These are phyloP conservation scores for Aphidoletes aphidimyza DNA, from an alignment of 2,888 invertebrate species.

Conservation along the genomic window DNA sequence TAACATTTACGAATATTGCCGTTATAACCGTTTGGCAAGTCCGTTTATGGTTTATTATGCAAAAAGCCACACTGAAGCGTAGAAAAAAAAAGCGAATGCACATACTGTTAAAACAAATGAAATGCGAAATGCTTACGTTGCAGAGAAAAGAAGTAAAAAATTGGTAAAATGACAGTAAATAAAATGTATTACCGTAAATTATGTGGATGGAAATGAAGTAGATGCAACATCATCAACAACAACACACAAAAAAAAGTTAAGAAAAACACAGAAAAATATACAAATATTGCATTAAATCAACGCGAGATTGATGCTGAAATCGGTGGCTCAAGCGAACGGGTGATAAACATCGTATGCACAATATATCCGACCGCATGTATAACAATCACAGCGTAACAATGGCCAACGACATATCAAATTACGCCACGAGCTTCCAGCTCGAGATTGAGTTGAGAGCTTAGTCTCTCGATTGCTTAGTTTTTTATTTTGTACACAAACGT, in stretches of 20 bases:
- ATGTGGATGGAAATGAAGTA: neutral
- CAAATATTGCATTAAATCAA: neutral
- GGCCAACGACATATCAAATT: neutral
- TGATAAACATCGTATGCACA: neutral
- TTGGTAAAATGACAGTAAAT: conserved; percentile 17
- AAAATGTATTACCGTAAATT: conserved; percentile 25
- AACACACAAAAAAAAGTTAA: neutral
- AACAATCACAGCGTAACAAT: neutral
- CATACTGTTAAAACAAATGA: neutral
- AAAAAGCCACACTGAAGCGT: neutral
- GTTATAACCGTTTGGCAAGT: conserved; percentile 28
- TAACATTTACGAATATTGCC: conserved; percentile 41
- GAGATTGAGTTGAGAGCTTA: neutral
- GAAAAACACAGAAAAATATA: neutral
- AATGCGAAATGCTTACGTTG: neutral
- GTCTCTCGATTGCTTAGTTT: too few species aligned
- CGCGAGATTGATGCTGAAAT: neutral
- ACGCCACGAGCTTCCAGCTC: neutral
- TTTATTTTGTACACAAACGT: too few species aligned
- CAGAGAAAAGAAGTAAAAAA: neutral
- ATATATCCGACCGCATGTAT: too few species aligned
- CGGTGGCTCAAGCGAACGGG: neutral
- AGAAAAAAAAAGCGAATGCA: neutral
- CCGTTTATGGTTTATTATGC: conserved; percentile 51
- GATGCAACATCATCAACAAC: too few species aligned